These are phyloP conservation scores for Noctua comes DNA, from an alignment of 2,888 invertebrate species.

Conservation along the genomic window DNA sequence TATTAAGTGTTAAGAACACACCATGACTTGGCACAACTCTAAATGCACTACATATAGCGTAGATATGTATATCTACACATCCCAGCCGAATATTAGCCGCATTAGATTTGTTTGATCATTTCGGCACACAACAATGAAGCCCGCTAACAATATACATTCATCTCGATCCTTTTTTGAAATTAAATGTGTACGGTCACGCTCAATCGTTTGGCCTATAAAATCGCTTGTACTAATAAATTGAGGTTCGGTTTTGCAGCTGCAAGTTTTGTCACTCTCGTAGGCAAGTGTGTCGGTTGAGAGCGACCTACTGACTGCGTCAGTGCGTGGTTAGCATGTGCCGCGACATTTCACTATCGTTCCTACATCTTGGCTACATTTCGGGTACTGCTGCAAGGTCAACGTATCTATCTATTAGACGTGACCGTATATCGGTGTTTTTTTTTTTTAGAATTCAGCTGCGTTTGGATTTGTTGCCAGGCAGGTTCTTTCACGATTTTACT, in stretches of 20 bases:
- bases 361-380: conserved; percentile 69
- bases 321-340: conserved; percentile 73
- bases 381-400: conserved; percentile 64
- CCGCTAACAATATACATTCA: conserved; percentile 56
- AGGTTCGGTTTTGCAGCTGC: conserved; percentile 76
- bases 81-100: conserved; percentile 22
- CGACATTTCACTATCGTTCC: conserved; percentile 83
- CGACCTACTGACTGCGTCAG: conserved; percentile 83
- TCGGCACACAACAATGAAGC: conserved; percentile 30
- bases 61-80: not conserved
- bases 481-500: conserved; percentile 6
- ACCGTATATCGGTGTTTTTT: conserved; percentile 42
- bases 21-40: conserved; percentile 1
- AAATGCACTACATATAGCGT: not conserved
- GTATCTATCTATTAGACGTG: conserved; percentile 58
- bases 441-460: conserved; percentile 16
- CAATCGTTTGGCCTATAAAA: conserved; percentile 63
- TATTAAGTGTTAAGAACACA: conserved; percentile 26
- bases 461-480: conserved; percentile 36
- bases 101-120: conserved; percentile 35
- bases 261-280: conserved; percentile 81
- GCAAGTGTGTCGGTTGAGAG: conserved; percentile 84
- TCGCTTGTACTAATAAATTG: conserved; percentile 56
- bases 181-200: conserved; percentile 52
- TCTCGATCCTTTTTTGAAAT: conserved; percentile 51